Conservation (phyloP, 1,140 invertebrate genomes). For the Drosophila simulans region DNA sequence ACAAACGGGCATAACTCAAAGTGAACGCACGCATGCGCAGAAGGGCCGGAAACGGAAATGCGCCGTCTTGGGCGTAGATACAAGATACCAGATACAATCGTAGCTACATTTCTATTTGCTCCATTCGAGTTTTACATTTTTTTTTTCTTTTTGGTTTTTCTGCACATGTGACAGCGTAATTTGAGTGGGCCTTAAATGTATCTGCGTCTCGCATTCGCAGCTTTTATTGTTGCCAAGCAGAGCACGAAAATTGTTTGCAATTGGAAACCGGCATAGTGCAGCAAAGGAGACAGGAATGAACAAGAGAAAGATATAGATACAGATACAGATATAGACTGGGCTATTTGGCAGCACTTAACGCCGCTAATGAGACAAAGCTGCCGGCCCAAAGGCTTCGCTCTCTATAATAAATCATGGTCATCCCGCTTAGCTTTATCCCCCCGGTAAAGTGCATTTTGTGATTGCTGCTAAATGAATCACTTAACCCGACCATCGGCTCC, state of each 20-base stretch:
- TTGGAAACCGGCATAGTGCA: conserved; percentile 53
- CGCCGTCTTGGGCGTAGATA: conserved; percentile 59
- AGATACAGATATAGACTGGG: not conserved
- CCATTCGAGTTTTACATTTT: not conserved
- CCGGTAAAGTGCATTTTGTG: conserved; percentile 76
- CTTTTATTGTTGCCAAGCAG: conserved; percentile 77
- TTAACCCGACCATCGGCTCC: conserved; percentile 61
- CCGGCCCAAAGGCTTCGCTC: conserved; percentile 63
- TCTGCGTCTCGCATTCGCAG: conserved; percentile 26
- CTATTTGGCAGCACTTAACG: conserved; percentile 71
- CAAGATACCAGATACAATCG: conserved; percentile 51
- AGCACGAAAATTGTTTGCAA: conserved; percentile 75
- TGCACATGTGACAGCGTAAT: conserved; percentile 61
- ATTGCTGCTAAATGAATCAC: conserved; percentile 81
- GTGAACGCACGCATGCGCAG: conserved; percentile 53
- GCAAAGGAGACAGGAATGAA: conserved; percentile 8
- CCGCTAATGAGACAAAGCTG: conserved; percentile 79
- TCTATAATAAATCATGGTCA: conserved; percentile 72
- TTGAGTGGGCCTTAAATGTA: conserved; percentile 69
- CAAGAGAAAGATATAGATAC: conserved; percentile 34
- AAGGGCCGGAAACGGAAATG: conserved; percentile 70
- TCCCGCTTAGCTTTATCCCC: conserved; percentile 37
- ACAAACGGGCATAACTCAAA: conserved; percentile 58
- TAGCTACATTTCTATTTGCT: conserved; percentile 50
- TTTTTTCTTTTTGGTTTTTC: conserved; percentile 26